Percentiles rank a stretch among this genome's conserved stretches.
Evolutionary conservation across 1,140 invertebrate genomes (phyloP).

Genomic region (Tetragnatha versicolor): DNA sequence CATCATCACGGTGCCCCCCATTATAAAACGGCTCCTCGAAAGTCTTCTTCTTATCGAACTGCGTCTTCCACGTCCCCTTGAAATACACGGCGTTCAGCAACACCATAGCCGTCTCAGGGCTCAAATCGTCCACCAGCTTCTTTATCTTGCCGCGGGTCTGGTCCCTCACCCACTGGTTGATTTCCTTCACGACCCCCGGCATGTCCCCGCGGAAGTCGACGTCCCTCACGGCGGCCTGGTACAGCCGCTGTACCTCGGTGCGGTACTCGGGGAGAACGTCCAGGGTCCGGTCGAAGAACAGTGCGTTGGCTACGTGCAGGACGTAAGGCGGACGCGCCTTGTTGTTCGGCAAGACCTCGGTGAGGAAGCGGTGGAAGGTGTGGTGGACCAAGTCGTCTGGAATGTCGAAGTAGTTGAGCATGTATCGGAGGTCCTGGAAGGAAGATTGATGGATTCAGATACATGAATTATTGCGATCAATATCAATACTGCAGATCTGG

Average conservation of each 20-base stretch:
- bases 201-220: slow-evolving; percentile 45
- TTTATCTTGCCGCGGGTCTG: slow-evolving; percentile 59
- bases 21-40: slow-evolving; percentile 45
- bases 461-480: no score
- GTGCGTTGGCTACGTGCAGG: background rate
- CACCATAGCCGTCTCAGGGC: slow-evolving; percentile 56
- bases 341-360: background rate
- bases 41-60: slow-evolving; percentile 56
- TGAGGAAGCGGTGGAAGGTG: background rate
- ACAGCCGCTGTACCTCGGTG: background rate
- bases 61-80: slow-evolving; percentile 59
- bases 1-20: no score
- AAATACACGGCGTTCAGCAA: slow-evolving; percentile 63
- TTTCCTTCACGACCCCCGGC: background rate
- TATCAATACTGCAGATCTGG: no score
- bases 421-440: no score
- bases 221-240: background rate
- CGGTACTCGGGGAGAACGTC: background rate
- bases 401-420: no score
- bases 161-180: slow-evolving; percentile 56
- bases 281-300: background rate
- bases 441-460: no score
- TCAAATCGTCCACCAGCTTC: slow-evolving; percentile 57
- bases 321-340: background rate
- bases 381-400: background rate